Base-by-base conservation (phyloP, 2,113 vertebrate species). In the Stictonetta naevosa region DNA sequence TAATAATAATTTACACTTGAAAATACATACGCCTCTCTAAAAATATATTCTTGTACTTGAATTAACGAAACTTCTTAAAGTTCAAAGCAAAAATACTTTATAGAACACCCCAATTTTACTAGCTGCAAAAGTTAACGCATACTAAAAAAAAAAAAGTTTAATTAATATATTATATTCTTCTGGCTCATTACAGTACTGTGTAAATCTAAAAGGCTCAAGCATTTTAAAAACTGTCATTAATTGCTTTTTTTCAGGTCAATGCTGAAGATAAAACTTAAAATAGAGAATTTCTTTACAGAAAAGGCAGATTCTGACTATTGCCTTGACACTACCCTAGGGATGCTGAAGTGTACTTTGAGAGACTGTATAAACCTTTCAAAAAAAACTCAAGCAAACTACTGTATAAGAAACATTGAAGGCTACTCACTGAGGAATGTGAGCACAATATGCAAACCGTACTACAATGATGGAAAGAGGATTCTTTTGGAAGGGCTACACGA, bases 1-100 rank as follows among this genome's bases (percentile, higher is more conserved):
- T 67, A 86, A 93, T 40, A 83, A 90, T 67, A 92, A 93, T 72
- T 95, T 88, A 64, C 53, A 23, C 33, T 88, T 72, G 67, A 88
- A 93, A 93, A 88, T 38, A 83, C 33, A 86, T 13, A 68, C 2
- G 50, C 6, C 46, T 73, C 42, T 64, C 56, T 34, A 20, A 67
- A 91, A 95, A 83, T 2, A 13, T 21, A 23, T 34, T 52, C 46
- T 60, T 80, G 1, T 13, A 40, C 33, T 42, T 69, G 11, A 91
- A 56, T 56, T 53, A 79, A 73, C 69, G 22, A 85, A 87, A 91
- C 56, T 33, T 72, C 48, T 69, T 11, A 3, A 68, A n/a, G 21
- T 4, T 6, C n/a, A 6, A 90, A 82, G 31, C 11, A 85, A 75
- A 86, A 90, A 29, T 34, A 76, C 22, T 85, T 82, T 52, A 53